Conservation (phyloP, 1,140 invertebrate species). For the Thalassaphorura encarpata region DNA sequence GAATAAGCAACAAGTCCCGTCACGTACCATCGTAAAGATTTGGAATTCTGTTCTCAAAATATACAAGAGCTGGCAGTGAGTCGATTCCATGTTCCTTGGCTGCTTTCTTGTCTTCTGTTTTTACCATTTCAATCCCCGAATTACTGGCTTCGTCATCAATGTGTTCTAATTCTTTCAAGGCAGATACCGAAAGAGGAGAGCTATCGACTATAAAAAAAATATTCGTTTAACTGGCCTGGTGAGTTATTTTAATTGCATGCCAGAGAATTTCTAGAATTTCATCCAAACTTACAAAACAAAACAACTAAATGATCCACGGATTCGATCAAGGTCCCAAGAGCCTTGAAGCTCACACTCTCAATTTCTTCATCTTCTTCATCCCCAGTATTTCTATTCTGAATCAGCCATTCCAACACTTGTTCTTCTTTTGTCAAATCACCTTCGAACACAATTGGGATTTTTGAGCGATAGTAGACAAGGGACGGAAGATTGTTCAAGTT, state of each 20-base stretch:
- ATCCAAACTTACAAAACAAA: constrained; percentile 76
- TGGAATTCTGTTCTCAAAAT: constrained; percentile 86
- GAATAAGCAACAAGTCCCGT: neutral
- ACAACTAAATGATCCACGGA: constrained; percentile 86
- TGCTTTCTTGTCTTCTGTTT: constrained; percentile 70
- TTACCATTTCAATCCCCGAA: constrained; percentile 86
- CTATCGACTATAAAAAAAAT: too few relatives aligned
- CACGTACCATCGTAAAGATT: constrained; percentile 74
- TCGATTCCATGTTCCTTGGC: constrained; percentile 78
- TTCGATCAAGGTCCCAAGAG: constrained; percentile 64
- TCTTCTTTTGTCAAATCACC: constrained; percentile 80
- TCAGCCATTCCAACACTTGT: constrained; percentile 85
- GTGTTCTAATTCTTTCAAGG: constrained; percentile 74
- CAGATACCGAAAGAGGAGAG: constrained; percentile 35
- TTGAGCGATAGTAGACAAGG: constrained; percentile 77
- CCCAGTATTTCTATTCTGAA: constrained; percentile 81
- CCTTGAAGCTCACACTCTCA: constrained; percentile 82
- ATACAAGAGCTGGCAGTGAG: constrained; percentile 71
- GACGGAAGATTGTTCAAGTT: constrained; percentile 68
- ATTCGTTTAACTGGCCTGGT: too few relatives aligned
- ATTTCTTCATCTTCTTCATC: constrained; percentile 68
- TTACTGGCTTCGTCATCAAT: constrained; percentile 88
- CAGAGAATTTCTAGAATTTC: too few relatives aligned
- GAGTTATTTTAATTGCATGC: too few relatives aligned
- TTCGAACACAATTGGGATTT: constrained; percentile 90